Evolutionary conservation across 2,113 vertebrate species (phyloP), one percentile per base, ranked within the genome.

Genomic region (Pseudorasbora parva): DNA sequence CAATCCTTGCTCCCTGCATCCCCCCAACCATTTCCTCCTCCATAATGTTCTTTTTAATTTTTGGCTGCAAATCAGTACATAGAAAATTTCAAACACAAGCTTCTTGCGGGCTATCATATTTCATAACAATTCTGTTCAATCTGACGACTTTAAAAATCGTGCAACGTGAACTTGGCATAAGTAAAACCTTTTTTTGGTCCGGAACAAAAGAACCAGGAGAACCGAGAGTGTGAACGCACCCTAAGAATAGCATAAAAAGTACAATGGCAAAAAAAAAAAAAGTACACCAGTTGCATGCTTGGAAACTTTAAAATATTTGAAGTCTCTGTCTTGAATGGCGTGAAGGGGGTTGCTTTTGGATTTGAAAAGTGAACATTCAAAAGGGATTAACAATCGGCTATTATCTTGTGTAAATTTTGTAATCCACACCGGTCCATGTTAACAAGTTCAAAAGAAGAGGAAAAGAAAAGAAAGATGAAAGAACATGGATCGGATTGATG

Each of bases 381-480:
- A 84, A 69, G 73, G 59, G 62, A 64, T 76, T 62, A 66, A 66
- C 57, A 75, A 51, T 49, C 7, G 6, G 10, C 51, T 76, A 83
- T 62, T 71, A 43, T 84, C 51, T 47, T 59, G 51, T 69, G 49
- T 77, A 49, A 33, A 82, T 78, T 57, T 51, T 43, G 66, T 60
- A 83, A 78, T 64, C 74, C 84, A 43, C 78, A 79, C 41, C 59
- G 59, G 62, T 47, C 56, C 51, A 57, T 82, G 62, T 59, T 49
- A 82, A 82, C 81, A 81, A 76, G 33, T 72, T 72, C 75, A 82
- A 78, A 78, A 73, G 62, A 57, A 66, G 64, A 51, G 74, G 9
- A 43, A 69, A 71, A 78, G 10, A 77, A 77, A 62, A 12, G 60
- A 76, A 76, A 76, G 78, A 79, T 77, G 74, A 76, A 66, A 73